phyloP scores from a whole-genome alignment of 1,140 invertebrate species.

The Apolygus lucorum region DNA sequence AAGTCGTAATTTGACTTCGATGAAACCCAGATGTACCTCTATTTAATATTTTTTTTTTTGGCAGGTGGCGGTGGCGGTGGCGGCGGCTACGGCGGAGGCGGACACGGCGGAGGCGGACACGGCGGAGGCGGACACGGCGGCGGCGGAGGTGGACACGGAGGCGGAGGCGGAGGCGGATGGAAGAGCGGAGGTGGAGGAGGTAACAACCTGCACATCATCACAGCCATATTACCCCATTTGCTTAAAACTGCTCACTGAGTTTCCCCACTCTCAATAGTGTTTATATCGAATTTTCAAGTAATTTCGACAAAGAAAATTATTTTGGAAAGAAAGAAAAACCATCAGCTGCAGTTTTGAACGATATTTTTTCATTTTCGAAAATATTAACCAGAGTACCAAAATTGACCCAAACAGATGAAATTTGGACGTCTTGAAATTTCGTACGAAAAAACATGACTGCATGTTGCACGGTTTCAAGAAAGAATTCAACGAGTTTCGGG shows the following conservation, averaged over 20 bases:
- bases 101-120: slow-evolving; percentile 2
- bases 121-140: not conserved
- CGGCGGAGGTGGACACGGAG: not conserved
- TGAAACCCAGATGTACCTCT: no score
- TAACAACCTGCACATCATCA: not conserved
- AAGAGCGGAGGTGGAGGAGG: not conserved
- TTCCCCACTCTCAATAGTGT: not conserved
- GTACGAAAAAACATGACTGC: no score
- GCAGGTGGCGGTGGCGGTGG: slow-evolving; percentile 9
- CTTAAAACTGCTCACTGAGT: slow-evolving; percentile 2
- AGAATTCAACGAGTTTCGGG: no score
- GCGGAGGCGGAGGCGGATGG: not conserved
- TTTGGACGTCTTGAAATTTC: not conserved
- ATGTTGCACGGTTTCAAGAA: no score
- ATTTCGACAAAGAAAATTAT: not conserved
- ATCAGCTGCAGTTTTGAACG: not conserved
- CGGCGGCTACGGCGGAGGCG: not conserved
- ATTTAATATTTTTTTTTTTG: not conserved
- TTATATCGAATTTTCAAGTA: not conserved
- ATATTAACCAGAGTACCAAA: not conserved
- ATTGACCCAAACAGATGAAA: not conserved
- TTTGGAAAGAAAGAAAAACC: not conserved
- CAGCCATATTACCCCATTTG: not conserved
- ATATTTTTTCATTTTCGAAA: not conserved
- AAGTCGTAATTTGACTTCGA: no score